A percentile compares a stretch with the other conserved stretches of the same genome.
These are phyloP conservation scores for Cheilosia pagana DNA, from an alignment of 2,888 invertebrate species.

Conservation along the genomic window DNA sequence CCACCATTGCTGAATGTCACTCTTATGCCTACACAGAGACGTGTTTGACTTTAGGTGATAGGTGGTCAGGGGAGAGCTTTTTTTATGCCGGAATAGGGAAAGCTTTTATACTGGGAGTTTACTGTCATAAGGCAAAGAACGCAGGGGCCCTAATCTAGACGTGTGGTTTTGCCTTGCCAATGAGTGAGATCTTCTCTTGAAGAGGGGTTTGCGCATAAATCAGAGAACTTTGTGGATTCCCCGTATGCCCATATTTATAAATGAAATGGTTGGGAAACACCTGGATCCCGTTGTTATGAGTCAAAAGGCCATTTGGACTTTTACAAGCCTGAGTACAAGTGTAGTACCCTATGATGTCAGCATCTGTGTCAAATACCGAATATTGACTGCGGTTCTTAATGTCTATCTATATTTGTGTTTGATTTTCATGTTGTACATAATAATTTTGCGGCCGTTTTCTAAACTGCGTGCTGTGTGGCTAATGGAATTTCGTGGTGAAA, in stretches of 20 bases:
- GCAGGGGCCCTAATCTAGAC: not conserved
- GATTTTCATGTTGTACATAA: not conserved
- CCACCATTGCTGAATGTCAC: slow-evolving; percentile 21
- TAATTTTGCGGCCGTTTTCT: not conserved
- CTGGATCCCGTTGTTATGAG: not conserved
- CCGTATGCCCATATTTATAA: not conserved
- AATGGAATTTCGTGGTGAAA: slow-evolving; percentile 32
- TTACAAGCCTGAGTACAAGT: too few species aligned
- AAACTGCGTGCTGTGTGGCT: slow-evolving; percentile 5
- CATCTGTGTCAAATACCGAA: too few species aligned
- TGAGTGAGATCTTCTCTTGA: too few species aligned
- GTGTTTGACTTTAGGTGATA: slow-evolving; percentile 1
- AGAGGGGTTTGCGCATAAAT: not conserved
- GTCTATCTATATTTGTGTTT: not conserved
- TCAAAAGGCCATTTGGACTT: too few species aligned
- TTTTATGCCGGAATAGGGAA: slow-evolving; percentile 2
- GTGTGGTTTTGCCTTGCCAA: not conserved
- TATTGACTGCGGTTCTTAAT: too few species aligned
- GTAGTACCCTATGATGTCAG: too few species aligned
- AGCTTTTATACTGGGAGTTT: slow-evolving; percentile 3
- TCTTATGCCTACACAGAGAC: slow-evolving; percentile 17
- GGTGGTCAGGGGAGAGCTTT: not conserved
- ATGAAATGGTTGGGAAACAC: slow-evolving; percentile 24
- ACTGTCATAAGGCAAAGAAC: not conserved
- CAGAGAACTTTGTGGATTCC: slow-evolving; percentile 1